Evolutionary conservation across 2,797 vertebrate species (phyloP).

Genomic region (Sparus aurata): DNA sequence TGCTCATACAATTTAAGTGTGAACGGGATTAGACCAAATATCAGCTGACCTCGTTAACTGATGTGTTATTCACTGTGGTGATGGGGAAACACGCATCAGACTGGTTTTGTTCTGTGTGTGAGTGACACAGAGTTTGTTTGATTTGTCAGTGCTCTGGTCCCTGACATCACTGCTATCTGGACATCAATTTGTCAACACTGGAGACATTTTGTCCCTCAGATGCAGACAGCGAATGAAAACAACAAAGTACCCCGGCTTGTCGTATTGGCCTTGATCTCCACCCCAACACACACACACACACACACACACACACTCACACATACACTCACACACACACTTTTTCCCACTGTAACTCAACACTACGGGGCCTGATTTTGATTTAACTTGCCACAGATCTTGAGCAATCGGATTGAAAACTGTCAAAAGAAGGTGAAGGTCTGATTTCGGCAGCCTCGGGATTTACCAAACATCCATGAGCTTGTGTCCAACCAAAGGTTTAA

Average conservation of each 20-base stretch:
- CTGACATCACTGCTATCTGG: slow-evolving; percentile 74
- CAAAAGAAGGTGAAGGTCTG: neutral
- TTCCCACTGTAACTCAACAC: neutral
- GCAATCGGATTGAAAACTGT: too few species aligned
- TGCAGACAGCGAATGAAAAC: slow-evolving; percentile 70
- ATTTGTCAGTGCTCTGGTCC: slow-evolving; percentile 58
- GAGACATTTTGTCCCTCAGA: slow-evolving; percentile 79
- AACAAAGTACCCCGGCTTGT: slow-evolving; percentile 50
- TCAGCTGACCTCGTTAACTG: too few species aligned
- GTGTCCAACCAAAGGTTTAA: neutral
- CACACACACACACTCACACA: slow-evolving; percentile 19
- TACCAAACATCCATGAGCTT: neutral
- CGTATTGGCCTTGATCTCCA: slow-evolving; percentile 73
- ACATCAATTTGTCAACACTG: slow-evolving; percentile 64
- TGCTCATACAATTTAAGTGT: too few species aligned
- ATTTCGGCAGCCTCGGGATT: neutral
- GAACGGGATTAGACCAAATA: neutral
- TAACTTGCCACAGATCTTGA: too few species aligned
- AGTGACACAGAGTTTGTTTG: slow-evolving; percentile 15
- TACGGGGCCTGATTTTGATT: neutral
- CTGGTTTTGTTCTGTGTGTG: neutral
- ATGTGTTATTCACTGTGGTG: neutral
- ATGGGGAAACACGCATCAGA: neutral
- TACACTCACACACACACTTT: neutral
- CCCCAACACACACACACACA: neutral